Conservation (phyloP, 35 echinoderm and acorn worm species). For the Ophiothrix spiculata region DNA sequence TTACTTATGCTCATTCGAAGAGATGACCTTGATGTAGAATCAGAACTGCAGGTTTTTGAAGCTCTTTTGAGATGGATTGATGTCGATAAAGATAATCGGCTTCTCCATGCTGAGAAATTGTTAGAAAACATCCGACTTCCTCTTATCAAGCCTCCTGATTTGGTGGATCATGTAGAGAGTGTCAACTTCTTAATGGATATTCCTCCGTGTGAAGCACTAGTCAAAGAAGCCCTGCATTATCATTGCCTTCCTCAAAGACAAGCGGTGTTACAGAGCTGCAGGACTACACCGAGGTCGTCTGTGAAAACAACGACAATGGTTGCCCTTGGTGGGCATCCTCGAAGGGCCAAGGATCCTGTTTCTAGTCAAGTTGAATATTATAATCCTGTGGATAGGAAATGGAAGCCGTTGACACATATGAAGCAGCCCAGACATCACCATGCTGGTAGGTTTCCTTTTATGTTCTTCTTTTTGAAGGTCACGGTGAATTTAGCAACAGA, state of each 20-base stretch:
- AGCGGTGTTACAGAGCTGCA: conserved; percentile 69
- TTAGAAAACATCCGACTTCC: conserved; percentile 78
- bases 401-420: conserved; percentile 70
- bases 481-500: neutral
- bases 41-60: conserved; percentile 73
- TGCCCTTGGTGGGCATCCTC: conserved; percentile 82
- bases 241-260: conserved; percentile 87
- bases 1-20: conserved; percentile 45
- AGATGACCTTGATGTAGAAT: conserved; percentile 79
- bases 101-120: conserved; percentile 27
- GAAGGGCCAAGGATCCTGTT: conserved; percentile 68
- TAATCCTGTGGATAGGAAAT: conserved; percentile 44
- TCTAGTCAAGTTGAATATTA: conserved; percentile 62
- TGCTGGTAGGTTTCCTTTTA: conserved; percentile 56
- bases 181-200: conserved; percentile 62
- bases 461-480: neutral
- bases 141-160: conserved; percentile 79
- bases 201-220: conserved; percentile 68
- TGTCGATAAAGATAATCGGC: conserved; percentile 18
- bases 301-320: conserved; percentile 60
- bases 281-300: conserved; percentile 76
- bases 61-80: conserved; percentile 76
- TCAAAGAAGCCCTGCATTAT: conserved; percentile 93
- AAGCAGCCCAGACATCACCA: conserved; percentile 83
- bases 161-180: conserved; percentile 87